Percentiles rank a stretch among this genome's conserved stretches.
Conservation (phyloP, 1,140 invertebrate species). For the Scaptomyza hsui region DNA sequence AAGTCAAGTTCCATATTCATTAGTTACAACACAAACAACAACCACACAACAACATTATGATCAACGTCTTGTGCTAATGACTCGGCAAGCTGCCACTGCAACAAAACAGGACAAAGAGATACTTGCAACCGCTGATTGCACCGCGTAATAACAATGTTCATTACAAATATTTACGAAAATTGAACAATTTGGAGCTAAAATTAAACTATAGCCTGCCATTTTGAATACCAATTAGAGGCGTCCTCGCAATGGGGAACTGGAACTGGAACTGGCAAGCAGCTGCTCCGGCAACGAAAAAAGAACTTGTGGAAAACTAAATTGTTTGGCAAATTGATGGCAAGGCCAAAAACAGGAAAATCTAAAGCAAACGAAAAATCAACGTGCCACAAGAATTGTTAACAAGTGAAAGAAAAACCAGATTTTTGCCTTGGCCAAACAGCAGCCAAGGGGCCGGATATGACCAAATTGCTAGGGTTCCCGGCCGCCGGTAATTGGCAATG, state of each 20-base stretch:
- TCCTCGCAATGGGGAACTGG: too few relatives aligned
- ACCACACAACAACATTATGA: conserved; percentile 50
- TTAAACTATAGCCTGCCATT: conserved; percentile 36
- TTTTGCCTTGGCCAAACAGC: conserved; percentile 63
- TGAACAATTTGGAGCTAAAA: conserved; percentile 39
- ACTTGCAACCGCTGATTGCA: conserved; percentile 3
- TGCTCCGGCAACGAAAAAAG: conserved; percentile 5
- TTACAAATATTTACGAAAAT: conserved; percentile 47
- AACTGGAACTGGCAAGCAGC: conserved; percentile 1
- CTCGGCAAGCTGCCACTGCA: conserved; percentile 53
- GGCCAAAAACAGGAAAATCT: conserved; percentile 55
- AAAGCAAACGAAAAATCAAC: conserved; percentile 65
- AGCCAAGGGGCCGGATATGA: conserved; percentile 78
- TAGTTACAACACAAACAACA: conserved; percentile 62
- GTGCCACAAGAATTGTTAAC: conserved; percentile 51
- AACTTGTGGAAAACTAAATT: conserved; percentile 1
- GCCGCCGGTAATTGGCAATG: conserved; percentile 77
- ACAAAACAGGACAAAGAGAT: conserved; percentile 40
- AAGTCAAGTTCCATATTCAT: conserved; percentile 81
- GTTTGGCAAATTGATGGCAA: conserved; percentile 34
- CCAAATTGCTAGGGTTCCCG: conserved; percentile 80
- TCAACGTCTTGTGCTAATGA: conserved; percentile 69
- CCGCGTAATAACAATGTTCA: conserved; percentile 37
- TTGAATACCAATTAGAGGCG: conserved; percentile 35
- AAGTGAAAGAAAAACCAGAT: conserved; percentile 71